These are phyloP conservation scores for Papilio machaon DNA, from an alignment of 1,140 invertebrate genomes.

Conservation along the genomic window DNA sequence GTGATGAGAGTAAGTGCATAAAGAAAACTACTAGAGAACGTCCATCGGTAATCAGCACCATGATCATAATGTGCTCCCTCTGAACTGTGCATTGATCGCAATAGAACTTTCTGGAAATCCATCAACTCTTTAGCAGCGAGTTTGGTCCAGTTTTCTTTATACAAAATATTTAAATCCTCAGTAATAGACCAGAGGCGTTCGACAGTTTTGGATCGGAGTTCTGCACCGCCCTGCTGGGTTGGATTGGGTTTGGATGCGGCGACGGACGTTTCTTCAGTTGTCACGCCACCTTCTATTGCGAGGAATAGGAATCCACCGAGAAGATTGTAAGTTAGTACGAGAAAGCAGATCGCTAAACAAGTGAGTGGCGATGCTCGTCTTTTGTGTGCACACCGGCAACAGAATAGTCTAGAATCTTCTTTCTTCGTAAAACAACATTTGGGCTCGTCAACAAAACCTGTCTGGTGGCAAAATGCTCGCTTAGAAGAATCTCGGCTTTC, in stretches of 20 bases:
- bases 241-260: slow-evolving; percentile 84
- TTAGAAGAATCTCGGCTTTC: slow-evolving; percentile 56
- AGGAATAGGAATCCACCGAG: slow-evolving; percentile 96
- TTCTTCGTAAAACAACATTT: slow-evolving; percentile 53
- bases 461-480: slow-evolving; percentile 53
- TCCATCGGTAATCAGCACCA: slow-evolving; percentile 89
- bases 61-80: slow-evolving; percentile 55
- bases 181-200: slow-evolving; percentile 96
- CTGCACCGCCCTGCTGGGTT: slow-evolving; percentile 76
- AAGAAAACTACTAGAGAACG: slow-evolving; percentile 94
- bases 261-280: slow-evolving; percentile 81
- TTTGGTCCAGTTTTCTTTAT: slow-evolving; percentile 97
- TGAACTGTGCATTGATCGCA: slow-evolving; percentile 69
- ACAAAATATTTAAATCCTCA: slow-evolving; percentile 95
- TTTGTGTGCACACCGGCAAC: slow-evolving; percentile 68
- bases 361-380: slow-evolving; percentile 73
- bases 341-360: slow-evolving; percentile 88
- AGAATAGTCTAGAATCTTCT: slow-evolving; percentile 57
- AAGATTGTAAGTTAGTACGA: slow-evolving; percentile 94
- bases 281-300: slow-evolving; percentile 88
- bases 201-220: slow-evolving; percentile 85
- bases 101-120: slow-evolving; percentile 88
- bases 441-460: slow-evolving; percentile 47
- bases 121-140: slow-evolving; percentile 91
- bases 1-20: slow-evolving; percentile 98